phyloP scores from a whole-genome alignment of 2,888 invertebrate species.

The Ormia ochracea region DNA sequence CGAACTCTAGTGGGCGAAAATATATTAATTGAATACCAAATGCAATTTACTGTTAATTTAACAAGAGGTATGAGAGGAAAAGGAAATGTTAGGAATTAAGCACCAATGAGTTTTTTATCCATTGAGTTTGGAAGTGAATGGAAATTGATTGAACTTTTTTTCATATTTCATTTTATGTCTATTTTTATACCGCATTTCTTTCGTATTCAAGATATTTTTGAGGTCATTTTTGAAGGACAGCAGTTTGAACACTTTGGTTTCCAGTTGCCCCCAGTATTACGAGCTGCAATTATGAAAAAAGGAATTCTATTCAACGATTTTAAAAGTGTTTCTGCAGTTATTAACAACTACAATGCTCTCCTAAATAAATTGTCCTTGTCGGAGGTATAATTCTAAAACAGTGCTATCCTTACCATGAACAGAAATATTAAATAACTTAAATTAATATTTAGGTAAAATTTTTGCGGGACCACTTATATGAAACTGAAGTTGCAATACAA shows the following conservation, averaged over 20 bases:
- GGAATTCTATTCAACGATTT: slow-evolving; percentile 80
- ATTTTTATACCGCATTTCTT: neutral
- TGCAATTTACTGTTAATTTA: slow-evolving; percentile 83
- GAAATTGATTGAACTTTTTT: neutral
- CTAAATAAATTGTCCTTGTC: slow-evolving; percentile 82
- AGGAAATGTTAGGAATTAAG: neutral
- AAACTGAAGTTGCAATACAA: slow-evolving; percentile 85
- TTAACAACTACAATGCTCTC: slow-evolving; percentile 82
- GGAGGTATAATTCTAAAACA: slow-evolving; percentile 78
- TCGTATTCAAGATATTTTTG: slow-evolving; percentile 79
- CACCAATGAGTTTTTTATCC: neutral
- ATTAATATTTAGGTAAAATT: slow-evolving; percentile 79
- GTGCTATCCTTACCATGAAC: neutral
- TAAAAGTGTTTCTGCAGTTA: slow-evolving; percentile 80
- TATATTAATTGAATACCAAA: slow-evolving; percentile 82
- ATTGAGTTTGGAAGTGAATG: neutral
- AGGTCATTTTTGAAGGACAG: slow-evolving; percentile 84
- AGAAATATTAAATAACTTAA: neutral
- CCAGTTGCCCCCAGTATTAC: slow-evolving; percentile 78
- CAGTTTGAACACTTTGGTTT: slow-evolving; percentile 85
- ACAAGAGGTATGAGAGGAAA: slow-evolving; percentile 65
- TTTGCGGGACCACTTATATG: slow-evolving; percentile 82
- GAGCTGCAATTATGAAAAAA: slow-evolving; percentile 79
- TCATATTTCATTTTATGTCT: neutral
- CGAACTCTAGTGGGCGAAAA: slow-evolving; percentile 83